phyloP scores from a whole-genome alignment of 2,888 invertebrate genomes.

The Gymnosoma rotundatum region DNA sequence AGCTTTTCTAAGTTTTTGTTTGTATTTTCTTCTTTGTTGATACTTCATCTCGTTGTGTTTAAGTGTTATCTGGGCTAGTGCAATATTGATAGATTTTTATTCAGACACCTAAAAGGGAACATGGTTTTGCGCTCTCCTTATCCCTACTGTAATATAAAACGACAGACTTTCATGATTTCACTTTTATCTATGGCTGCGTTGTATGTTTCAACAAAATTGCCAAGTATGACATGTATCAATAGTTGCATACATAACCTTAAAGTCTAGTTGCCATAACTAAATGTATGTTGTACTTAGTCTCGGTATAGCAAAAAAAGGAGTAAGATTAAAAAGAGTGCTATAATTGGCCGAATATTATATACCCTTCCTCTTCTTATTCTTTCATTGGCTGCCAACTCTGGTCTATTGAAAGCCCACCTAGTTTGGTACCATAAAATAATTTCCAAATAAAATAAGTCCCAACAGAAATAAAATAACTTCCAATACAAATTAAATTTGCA shows the following conservation, averaged over 20 bases:
- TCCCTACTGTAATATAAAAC: neutral
- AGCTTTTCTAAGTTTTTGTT: constrained; percentile 3
- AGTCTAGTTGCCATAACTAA: constrained; percentile 37
- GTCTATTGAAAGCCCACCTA: too few species aligned
- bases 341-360: too few species aligned
- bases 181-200: constrained; percentile 21
- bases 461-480: too few species aligned
- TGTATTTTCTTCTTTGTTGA: neutral
- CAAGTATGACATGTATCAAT: constrained; percentile 31
- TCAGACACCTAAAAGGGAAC: constrained; percentile 13
- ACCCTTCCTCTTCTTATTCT: too few species aligned
- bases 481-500: too few species aligned
- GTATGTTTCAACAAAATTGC: constrained; percentile 13
- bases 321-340: neutral
- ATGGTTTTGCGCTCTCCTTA: neutral
- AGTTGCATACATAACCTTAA: constrained; percentile 38
- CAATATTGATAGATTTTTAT: constrained; percentile 53
- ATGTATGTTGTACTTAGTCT: constrained; percentile 34
- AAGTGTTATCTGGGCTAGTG: constrained; percentile 11
- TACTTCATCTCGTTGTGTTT: neutral
- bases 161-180: constrained; percentile 29
- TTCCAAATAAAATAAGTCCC: too few species aligned
- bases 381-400: too few species aligned
- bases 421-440: too few species aligned
- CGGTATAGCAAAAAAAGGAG: neutral